Base-by-base conservation (phyloP, 1,140 invertebrate species). In the Brachionus angularis region DNA sequence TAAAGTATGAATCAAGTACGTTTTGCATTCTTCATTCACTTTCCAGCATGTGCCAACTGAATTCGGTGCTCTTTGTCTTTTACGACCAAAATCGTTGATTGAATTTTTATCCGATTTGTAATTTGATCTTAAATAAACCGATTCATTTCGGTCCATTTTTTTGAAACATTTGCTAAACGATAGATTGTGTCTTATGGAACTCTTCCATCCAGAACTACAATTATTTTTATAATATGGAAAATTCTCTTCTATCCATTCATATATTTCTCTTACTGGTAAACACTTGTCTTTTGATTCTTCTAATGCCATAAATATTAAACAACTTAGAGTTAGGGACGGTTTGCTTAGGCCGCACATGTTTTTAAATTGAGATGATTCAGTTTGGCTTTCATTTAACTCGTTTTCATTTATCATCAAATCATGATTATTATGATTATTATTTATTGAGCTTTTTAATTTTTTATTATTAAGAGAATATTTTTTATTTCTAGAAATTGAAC, bases 281-380 rank as follows among this genome's bases (percentile, higher is more conserved):
- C 91, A 91, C 78, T 93, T 90, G 46, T 87, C 86, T 3, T 88
- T 86, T 0, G 91, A 92, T 74, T 91, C 90, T 80, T 96, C 92
- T 74, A 96, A 93, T 18, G 93, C 92, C 92, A 96, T 95, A 82
- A 96, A 96, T 76, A 96, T 96, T 34, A 96, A 86, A 79, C 91
- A 94, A 73, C 90, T 93, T 80, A 91, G 94, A 31, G 92, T 95
- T 80, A 93, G 94, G 25, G 92, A 92, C 39, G 93, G 92, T 80
- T 96, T 96, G 74, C 87, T 90, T 77, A 88, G 87, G 53, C 58
- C 33, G 42, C 53, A 34, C 8, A 39, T n/a, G n/a, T 36, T 42
- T 33, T n/a, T 34, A 34, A 5, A 34, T 34, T 34, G 33, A 34
- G 33, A 34, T 34, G 12, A 4, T 5, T 34, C 33, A 5, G 33